A percentile compares a stretch with the other conserved stretches of the same genome.
phyloP scores from a whole-genome alignment of 1,140 invertebrate genomes.

The Anastrepha obliqua region DNA sequence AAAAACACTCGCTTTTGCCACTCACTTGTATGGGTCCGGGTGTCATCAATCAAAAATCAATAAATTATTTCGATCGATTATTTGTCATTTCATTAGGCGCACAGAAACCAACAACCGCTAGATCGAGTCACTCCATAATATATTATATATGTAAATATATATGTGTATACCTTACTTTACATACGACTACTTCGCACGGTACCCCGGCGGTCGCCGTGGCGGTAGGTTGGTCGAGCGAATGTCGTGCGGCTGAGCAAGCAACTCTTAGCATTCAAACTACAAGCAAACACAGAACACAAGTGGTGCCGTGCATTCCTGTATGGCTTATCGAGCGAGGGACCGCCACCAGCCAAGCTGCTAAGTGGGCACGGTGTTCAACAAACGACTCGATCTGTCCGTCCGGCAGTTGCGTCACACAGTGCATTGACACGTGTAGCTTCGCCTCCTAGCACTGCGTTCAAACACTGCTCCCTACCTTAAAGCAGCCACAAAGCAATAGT shows the following conservation, averaged over 20 bases:
- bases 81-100: conserved; percentile 69
- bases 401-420: too few species aligned
- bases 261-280: not conserved
- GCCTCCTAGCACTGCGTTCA: too few species aligned
- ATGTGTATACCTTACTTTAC: too few species aligned
- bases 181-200: too few species aligned
- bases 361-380: not conserved
- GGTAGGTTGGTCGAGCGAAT: conserved; percentile 6
- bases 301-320: conserved; percentile 18
- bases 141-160: too few species aligned
- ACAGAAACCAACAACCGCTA: conserved; percentile 60
- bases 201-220: too few species aligned
- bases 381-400: not conserved
- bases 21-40: too few species aligned
- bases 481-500: too few species aligned
- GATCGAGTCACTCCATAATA: not conserved
- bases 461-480: too few species aligned
- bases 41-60: conserved; percentile 72
- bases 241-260: not conserved
- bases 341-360: too few species aligned
- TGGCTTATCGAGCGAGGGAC: not conserved
- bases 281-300: not conserved
- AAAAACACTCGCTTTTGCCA: not conserved
- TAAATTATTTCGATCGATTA: conserved; percentile 73
- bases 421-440: too few species aligned